A percentile compares a stretch with the other conserved stretches of the same genome.
These are phyloP conservation scores for Benthosema pterotum DNA, from an alignment of 2,797 vertebrate species.

Conservation along the genomic window DNA sequence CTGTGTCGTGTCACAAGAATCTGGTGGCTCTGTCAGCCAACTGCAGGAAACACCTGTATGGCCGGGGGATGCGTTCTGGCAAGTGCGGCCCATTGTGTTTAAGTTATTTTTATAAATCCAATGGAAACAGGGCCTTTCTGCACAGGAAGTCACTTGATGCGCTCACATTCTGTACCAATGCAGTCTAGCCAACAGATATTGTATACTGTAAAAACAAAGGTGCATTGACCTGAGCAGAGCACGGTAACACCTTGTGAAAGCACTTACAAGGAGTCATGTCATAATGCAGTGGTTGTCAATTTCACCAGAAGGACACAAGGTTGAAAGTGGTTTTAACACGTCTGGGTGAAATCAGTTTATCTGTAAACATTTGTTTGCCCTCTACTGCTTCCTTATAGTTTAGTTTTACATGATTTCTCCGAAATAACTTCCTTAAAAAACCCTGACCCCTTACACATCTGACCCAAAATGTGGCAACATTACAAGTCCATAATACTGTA, in stretches of 20 bases:
- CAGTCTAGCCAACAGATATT: conserved; percentile 31
- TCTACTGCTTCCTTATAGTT: too few relatives aligned
- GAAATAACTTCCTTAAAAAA: neutral
- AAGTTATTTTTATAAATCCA: conserved; percentile 70
- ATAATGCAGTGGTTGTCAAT: neutral
- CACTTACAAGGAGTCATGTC: neutral
- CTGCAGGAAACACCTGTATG: conserved; percentile 81
- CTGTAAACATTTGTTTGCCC: too few relatives aligned
- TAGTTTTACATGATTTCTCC: too few relatives aligned
- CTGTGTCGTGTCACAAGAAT: conserved; percentile 51
- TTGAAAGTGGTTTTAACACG: too few relatives aligned
- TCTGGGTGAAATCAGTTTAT: too few relatives aligned
- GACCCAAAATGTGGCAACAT: conserved; percentile 24
- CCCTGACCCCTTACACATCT: conserved; percentile 1
- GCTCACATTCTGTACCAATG: conserved; percentile 44
- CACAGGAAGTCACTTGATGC: conserved; percentile 67
- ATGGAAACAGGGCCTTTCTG: conserved; percentile 65
- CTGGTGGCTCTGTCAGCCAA: conserved; percentile 51
- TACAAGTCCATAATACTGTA: neutral
- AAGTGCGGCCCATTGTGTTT: conserved; percentile 72
- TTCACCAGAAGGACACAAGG: too few relatives aligned
- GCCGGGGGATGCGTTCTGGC: conserved; percentile 31
- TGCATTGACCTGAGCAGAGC: neutral
- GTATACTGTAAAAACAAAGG: conserved; percentile 14
- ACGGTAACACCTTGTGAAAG: neutral